phyloP scores from a whole-genome alignment of 2,797 vertebrate species.

The Phrynocephalus vlangalii region DNA sequence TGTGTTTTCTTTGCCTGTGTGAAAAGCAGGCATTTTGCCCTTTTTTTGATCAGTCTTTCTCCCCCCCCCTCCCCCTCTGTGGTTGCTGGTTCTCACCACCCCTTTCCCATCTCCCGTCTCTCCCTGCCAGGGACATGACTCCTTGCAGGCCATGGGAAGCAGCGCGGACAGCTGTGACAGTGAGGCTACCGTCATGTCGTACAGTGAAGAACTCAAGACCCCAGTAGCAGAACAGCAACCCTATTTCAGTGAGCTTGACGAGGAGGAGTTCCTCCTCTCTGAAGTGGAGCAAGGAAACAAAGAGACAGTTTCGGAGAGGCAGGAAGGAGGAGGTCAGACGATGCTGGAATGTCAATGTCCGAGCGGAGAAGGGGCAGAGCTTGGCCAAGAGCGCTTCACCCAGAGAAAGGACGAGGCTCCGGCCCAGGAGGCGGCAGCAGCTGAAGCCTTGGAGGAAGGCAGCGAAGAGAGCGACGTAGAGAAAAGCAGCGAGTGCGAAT shows the following conservation, averaged over 20 bases:
- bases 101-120: conserved; percentile 7
- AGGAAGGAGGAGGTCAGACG: conserved; percentile 47
- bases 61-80: too few species aligned
- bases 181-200: conserved; percentile 91
- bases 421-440: conserved; percentile 41
- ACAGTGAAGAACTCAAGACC: conserved; percentile 83
- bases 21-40: background rate
- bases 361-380: conserved; percentile 51
- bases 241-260: conserved; percentile 76
- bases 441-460: conserved; percentile 57
- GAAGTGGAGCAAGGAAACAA: conserved; percentile 53
- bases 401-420: conserved; percentile 45
- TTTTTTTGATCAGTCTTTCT: background rate
- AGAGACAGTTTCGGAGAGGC: conserved; percentile 46
- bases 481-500: conserved; percentile 66
- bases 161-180: conserved; percentile 98
- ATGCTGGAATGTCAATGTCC: conserved; percentile 13
- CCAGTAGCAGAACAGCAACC: conserved; percentile 78
- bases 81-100: background rate
- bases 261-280: conserved; percentile 65
- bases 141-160: conserved; percentile 84
- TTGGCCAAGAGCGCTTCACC: conserved; percentile 27
- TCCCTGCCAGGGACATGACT: conserved; percentile 85
- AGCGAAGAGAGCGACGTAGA: conserved; percentile 69
- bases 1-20: conserved; percentile 46